Percentiles rank a stretch among this genome's conserved stretches.
These are phyloP conservation scores for Lineus longissimus DNA, from an alignment of 1,140 invertebrate genomes.

Conservation along the genomic window DNA sequence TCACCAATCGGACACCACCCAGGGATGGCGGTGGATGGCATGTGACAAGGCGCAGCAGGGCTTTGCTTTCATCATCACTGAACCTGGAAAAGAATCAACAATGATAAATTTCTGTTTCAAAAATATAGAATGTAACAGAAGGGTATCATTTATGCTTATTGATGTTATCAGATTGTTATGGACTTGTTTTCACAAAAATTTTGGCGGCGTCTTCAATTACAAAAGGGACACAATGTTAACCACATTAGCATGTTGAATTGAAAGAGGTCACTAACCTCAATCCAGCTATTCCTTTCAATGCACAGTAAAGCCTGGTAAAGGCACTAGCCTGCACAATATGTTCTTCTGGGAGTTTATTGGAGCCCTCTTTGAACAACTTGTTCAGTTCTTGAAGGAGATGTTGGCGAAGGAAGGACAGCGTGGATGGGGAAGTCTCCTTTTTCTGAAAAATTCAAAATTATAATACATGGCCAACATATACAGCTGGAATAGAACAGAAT, in stretches of 20 bases:
- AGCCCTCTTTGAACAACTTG: constrained; percentile 56
- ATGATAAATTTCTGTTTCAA: too few relatives aligned
- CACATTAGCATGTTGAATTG: too few relatives aligned
- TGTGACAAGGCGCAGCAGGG: constrained; percentile 79
- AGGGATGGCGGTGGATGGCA: constrained; percentile 83
- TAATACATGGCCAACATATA: background rate
- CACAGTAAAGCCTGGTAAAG: constrained; percentile 81
- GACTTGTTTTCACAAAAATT: too few relatives aligned
- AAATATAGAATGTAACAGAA: too few relatives aligned
- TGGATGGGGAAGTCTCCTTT: constrained; percentile 68
- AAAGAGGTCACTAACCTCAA: constrained; percentile 68
- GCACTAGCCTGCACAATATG: constrained; percentile 77
- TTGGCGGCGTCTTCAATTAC: too few relatives aligned
- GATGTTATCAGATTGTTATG: too few relatives aligned
- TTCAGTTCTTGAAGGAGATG: constrained; percentile 70
- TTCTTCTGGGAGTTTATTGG: constrained; percentile 61
- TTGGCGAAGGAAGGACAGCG: constrained; percentile 72
- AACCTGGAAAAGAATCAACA: constrained; percentile 65
- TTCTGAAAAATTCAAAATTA: constrained; percentile 53
- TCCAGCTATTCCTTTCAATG: constrained; percentile 84
- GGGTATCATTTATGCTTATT: too few relatives aligned
- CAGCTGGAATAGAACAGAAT: background rate
- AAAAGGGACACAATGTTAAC: constrained; percentile 1
- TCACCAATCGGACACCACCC: constrained; percentile 88
- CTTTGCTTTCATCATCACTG: constrained; percentile 85